Evolutionary conservation across 2,113 vertebrate species (phyloP).

Genomic region (Nothobranchius kuhntae): DNA sequence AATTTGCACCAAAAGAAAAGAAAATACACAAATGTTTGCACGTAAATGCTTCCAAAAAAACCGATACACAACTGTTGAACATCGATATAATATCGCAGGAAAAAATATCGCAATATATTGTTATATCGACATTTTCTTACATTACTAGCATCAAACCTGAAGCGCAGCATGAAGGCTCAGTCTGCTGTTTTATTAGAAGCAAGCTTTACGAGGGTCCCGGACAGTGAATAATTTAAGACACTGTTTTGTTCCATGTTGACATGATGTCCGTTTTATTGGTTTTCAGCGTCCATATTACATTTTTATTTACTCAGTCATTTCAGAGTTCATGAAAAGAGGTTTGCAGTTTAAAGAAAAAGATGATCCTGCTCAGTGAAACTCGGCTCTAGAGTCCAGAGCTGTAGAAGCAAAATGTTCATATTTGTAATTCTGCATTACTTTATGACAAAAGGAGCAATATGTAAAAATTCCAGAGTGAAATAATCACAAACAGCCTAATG

Average conservation of each 20-base stretch:
- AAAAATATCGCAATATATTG: too few relatives aligned
- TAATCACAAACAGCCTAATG: too few relatives aligned
- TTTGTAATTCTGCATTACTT: neutral
- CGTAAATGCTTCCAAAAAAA: too few relatives aligned
- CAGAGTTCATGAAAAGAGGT: neutral
- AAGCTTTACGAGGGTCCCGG: neutral
- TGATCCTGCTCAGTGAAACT: neutral
- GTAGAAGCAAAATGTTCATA: too few relatives aligned
- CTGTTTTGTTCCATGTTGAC: neutral
- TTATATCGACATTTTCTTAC: too few relatives aligned
- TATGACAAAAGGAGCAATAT: neutral
- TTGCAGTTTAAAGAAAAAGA: neutral
- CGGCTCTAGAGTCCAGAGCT: neutral
- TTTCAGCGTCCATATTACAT: neutral
- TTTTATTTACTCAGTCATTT: neutral
- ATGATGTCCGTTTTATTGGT: slow-evolving; percentile 10
- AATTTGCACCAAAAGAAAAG: too few relatives aligned
- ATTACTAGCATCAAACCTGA: neutral
- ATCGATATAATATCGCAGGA: too few relatives aligned
- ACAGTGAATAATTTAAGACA: slow-evolving; percentile 49
- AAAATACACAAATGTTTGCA: too few relatives aligned
- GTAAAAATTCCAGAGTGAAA: too few relatives aligned
- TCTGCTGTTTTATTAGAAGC: slow-evolving; percentile 3
- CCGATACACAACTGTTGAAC: too few relatives aligned
- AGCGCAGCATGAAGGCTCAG: neutral